phyloP scores from a whole-genome alignment of 2,888 invertebrate species.

The Heliconius sara region DNA sequence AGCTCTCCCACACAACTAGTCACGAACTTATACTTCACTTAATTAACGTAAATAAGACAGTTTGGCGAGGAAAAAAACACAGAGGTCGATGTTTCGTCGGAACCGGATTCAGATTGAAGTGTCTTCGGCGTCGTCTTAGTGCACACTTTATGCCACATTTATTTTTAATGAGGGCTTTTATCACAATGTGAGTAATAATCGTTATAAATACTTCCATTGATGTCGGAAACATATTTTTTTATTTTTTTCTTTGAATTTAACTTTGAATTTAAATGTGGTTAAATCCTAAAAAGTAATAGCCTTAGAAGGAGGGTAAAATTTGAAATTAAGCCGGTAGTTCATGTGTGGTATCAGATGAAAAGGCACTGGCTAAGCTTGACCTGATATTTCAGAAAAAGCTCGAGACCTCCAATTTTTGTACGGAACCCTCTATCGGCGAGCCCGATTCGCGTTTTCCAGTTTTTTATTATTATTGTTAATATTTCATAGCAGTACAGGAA shows the following conservation, averaged over 20 bases:
- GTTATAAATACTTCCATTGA: constrained; percentile 43
- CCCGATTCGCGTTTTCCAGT: too few species aligned
- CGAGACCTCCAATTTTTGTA: too few species aligned
- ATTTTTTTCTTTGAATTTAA: constrained; percentile 2
- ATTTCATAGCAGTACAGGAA: neutral
- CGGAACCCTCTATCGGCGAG: too few species aligned
- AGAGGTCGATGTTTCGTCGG: constrained; percentile 66
- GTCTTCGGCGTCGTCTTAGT: constrained; percentile 60
- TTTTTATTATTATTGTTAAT: neutral
- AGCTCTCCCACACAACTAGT: constrained; percentile 76
- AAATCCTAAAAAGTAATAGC: too few species aligned
- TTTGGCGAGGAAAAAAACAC: constrained; percentile 74
- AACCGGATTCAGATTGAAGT: constrained; percentile 73
- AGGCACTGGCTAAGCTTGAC: too few species aligned
- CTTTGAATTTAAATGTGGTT: too few species aligned
- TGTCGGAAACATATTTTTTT: constrained; percentile 35
- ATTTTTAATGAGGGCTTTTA: constrained; percentile 68
- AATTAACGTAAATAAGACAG: constrained; percentile 83
- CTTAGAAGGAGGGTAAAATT: too few species aligned
- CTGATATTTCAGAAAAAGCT: too few species aligned
- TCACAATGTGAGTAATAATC: constrained; percentile 49
- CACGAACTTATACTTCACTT: constrained; percentile 84
- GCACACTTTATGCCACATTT: constrained; percentile 73
- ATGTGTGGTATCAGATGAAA: neutral
- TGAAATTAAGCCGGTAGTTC: too few species aligned